phyloP scores from a whole-genome alignment of 2,113 vertebrate species.

The Emydura subglobosa region DNA sequence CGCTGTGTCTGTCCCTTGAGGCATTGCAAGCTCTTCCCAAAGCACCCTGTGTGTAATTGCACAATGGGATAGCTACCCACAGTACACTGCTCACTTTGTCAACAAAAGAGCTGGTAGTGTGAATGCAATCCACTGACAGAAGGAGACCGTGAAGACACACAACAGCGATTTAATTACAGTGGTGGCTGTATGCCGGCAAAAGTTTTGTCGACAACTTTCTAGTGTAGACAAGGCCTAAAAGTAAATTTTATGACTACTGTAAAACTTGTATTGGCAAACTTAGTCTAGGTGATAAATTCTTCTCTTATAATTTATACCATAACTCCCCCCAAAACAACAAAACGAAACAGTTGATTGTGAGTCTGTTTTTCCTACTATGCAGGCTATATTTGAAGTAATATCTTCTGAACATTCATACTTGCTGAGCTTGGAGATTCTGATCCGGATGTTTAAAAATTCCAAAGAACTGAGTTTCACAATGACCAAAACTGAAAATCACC shows the following conservation, averaged over 20 bases:
- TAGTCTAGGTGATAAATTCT: background rate
- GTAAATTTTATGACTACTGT: background rate
- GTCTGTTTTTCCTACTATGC: background rate
- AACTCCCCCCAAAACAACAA: background rate
- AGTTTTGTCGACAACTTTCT: too few relatives aligned
- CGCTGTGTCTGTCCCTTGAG: too few relatives aligned
- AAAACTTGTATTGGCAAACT: background rate
- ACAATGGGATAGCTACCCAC: too few relatives aligned
- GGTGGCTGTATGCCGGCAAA: too few relatives aligned
- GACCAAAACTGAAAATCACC: constrained; percentile 96
- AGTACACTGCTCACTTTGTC: too few relatives aligned
- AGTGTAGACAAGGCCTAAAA: background rate
- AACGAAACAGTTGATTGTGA: background rate
- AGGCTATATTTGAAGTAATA: constrained; percentile 98
- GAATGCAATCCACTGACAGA: too few relatives aligned
- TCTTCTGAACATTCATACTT: constrained; percentile 98
- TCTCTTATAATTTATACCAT: background rate
- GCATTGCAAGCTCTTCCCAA: too few relatives aligned
- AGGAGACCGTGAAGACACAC: too few relatives aligned
- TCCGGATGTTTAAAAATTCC: constrained; percentile 96
- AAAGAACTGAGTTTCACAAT: constrained; percentile 89
- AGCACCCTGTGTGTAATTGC: too few relatives aligned
- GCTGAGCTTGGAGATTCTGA: constrained; percentile 95
- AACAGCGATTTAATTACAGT: too few relatives aligned
- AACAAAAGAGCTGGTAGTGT: too few relatives aligned